Conservation (phyloP, 2,113 vertebrate species). For the Tauraco erythrolophus region DNA sequence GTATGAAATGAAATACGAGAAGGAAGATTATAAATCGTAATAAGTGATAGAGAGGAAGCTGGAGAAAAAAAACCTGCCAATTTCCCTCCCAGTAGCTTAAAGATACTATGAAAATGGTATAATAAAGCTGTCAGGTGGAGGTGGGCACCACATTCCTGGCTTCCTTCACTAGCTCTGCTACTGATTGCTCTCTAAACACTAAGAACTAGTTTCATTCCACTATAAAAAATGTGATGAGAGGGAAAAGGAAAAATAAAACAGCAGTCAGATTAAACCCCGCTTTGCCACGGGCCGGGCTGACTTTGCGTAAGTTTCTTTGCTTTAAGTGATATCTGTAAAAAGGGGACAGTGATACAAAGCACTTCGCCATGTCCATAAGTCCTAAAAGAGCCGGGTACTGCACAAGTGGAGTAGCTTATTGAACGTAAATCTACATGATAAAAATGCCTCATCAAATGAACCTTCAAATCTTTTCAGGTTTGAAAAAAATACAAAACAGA, state of each 20-base stretch:
- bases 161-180: neutral
- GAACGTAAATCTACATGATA: neutral
- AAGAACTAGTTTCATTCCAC: neutral
- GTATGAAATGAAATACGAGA: neutral
- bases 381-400: neutral
- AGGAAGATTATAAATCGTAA: neutral
- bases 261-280: neutral
- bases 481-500: neutral
- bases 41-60: neutral
- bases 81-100: neutral
- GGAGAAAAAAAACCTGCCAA: neutral
- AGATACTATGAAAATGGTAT: neutral
- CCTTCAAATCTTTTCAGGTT: neutral
- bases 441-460: neutral
- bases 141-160: neutral
- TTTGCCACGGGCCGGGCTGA: neutral
- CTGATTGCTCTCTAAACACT: neutral
- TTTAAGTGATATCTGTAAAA: neutral
- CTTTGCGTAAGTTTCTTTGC: neutral
- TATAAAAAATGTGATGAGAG: neutral
- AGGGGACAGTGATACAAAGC: neutral
- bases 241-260: neutral
- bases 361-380: rapidly evolving
- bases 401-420: neutral
- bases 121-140: neutral